Conservation (phyloP, 1,140 invertebrate species). For the Latrodectus geometricus region DNA sequence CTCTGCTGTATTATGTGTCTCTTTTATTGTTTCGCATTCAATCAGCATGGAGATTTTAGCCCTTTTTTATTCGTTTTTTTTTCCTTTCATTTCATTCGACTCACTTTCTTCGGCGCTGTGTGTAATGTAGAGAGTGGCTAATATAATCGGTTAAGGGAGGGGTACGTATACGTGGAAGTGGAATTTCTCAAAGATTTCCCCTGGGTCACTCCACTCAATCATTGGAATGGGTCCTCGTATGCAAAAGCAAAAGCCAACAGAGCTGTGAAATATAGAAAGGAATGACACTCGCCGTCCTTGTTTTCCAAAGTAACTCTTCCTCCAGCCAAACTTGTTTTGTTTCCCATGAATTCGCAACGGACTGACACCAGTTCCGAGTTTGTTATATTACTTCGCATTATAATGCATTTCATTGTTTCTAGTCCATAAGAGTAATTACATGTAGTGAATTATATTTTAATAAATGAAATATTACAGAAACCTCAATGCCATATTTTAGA, state of each 20-base stretch:
- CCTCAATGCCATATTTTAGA: too few relatives aligned
- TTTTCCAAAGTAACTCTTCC: not conserved
- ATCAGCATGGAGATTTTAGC: not conserved
- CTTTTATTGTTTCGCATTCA: not conserved
- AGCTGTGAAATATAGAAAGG: not conserved
- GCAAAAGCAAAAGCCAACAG: not conserved
- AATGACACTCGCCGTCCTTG: not conserved
- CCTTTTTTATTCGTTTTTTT: not conserved
- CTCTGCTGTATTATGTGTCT: not conserved
- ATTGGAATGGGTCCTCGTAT: not conserved
- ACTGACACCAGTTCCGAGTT: not conserved
- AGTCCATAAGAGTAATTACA: too few relatives aligned
- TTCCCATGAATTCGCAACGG: not conserved
- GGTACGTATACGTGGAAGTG: not conserved
- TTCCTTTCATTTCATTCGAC: not conserved
- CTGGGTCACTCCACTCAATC: not conserved
- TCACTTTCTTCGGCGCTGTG: not conserved
- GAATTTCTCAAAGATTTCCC: not conserved
- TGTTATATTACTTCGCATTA: too few relatives aligned
- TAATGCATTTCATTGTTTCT: too few relatives aligned
- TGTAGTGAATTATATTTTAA: too few relatives aligned
- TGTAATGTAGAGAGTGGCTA: not conserved
- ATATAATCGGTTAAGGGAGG: not conserved
- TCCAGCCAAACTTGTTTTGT: not conserved
- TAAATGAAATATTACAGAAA: too few relatives aligned